Percentiles rank a stretch among this genome's conserved stretches.
phyloP scores from a whole-genome alignment of 2,888 invertebrate genomes.

The Drepanosiphum platanoidis region DNA sequence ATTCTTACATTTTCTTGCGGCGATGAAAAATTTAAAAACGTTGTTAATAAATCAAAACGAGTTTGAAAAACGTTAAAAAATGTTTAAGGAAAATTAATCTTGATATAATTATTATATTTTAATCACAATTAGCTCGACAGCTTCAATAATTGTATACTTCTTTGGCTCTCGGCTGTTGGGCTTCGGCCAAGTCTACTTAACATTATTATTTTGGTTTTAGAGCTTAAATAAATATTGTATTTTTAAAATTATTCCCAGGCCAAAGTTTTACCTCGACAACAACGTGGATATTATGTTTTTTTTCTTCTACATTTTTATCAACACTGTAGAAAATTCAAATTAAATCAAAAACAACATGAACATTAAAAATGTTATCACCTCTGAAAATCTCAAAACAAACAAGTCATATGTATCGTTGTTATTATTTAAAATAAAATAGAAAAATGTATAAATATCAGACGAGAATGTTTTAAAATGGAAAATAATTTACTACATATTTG shows the following conservation, averaged over 20 bases:
- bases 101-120: background rate
- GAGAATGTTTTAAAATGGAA: slow-evolving; percentile 33
- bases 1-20: too few species aligned
- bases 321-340: background rate
- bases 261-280: background rate
- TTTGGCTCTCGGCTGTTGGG: background rate
- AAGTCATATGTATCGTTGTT: background rate
- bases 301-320: background rate
- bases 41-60: background rate
- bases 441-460: slow-evolving; percentile 2
- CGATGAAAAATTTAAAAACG: background rate
- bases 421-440: slow-evolving; percentile 28
- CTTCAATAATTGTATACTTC: background rate
- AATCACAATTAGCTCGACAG: background rate
- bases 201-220: background rate
- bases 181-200: background rate
- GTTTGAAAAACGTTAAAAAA: background rate
- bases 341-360: background rate
- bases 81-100: background rate
- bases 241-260: slow-evolving; percentile 22
- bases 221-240: slow-evolving; percentile 1
- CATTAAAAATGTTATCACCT: slow-evolving; percentile 9
- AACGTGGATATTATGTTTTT: background rate
- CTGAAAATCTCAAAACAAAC: background rate
- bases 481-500: slow-evolving; percentile 19